phyloP scores from a whole-genome alignment of 2,888 invertebrate species.

The Oeneis ivallda region DNA sequence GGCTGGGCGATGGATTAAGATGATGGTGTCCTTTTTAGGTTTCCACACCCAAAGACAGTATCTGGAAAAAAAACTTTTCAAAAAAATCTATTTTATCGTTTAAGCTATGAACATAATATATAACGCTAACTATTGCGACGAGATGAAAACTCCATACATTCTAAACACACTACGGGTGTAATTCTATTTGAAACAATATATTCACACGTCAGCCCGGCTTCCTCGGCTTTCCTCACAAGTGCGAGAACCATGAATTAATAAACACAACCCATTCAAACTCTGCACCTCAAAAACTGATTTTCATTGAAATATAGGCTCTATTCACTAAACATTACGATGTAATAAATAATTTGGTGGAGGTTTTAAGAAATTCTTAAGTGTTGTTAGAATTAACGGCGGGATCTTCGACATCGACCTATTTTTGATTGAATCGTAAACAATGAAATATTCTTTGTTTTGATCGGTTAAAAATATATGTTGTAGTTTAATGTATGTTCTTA shows the following conservation, averaged over 20 bases:
- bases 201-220: conserved; percentile 23
- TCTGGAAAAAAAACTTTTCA: not conserved
- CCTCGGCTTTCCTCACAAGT: conserved; percentile 24
- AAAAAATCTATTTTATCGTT: not conserved
- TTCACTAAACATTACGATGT: not conserved
- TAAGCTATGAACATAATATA: not conserved
- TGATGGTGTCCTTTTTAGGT: too few relatives aligned
- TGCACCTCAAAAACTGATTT: not conserved
- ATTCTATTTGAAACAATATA: conserved; percentile 29
- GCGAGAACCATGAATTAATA: conserved; percentile 18
- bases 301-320: conserved; percentile 9
- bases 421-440: too few relatives aligned
- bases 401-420: too few relatives aligned
- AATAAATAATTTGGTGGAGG: not conserved
- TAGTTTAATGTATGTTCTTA: too few relatives aligned
- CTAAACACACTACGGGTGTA: conserved; percentile 15
- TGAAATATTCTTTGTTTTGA: too few relatives aligned
- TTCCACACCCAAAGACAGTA: too few relatives aligned
- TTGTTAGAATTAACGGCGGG: conserved; percentile 23
- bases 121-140: not conserved
- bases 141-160: not conserved
- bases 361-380: not conserved
- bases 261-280: conserved; percentile 11
- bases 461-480: too few relatives aligned
- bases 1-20: too few relatives aligned